Conservation (phyloP, 2,888 invertebrate genomes). For the Miltochrista miniata region DNA sequence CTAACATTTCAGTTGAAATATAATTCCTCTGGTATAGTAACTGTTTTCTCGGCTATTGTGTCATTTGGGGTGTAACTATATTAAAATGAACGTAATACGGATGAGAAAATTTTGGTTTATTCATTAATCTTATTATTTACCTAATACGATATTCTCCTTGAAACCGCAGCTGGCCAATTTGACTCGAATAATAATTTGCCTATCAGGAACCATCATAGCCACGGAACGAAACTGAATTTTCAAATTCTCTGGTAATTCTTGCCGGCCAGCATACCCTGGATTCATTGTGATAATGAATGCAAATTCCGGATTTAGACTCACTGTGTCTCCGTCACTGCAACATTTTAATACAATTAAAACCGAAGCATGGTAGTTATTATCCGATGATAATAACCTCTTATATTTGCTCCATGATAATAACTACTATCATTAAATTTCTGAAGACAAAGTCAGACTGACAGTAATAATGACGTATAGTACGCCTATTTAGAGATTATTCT, state of each 20-base stretch:
- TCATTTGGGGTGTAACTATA: too few relatives aligned
- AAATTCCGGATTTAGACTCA: constrained; percentile 92
- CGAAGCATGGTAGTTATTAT: too few relatives aligned
- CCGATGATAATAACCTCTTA: too few relatives aligned
- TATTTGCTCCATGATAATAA: too few relatives aligned
- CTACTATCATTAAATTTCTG: too few relatives aligned
- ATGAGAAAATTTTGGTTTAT: background rate
- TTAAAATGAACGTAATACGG: too few relatives aligned
- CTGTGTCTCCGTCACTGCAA: constrained; percentile 92
- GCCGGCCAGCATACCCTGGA: constrained; percentile 95
- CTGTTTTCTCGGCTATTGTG: too few relatives aligned
- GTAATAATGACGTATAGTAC: too few relatives aligned
- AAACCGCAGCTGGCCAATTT: constrained; percentile 96
- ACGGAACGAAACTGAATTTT: constrained; percentile 95
- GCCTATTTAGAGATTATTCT: too few relatives aligned
- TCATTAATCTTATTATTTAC: constrained; percentile 31
- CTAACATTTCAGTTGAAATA: too few relatives aligned
- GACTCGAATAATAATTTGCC: constrained; percentile 95
- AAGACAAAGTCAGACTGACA: too few relatives aligned
- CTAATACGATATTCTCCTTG: constrained; percentile 90
- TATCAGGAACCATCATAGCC: constrained; percentile 97
- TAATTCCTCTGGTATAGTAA: too few relatives aligned
- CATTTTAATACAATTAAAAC: background rate
- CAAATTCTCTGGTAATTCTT: constrained; percentile 94
- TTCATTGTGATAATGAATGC: constrained; percentile 96